Base-by-base conservation (phyloP, 2,888 invertebrate genomes). In the Watsonalla binaria region DNA sequence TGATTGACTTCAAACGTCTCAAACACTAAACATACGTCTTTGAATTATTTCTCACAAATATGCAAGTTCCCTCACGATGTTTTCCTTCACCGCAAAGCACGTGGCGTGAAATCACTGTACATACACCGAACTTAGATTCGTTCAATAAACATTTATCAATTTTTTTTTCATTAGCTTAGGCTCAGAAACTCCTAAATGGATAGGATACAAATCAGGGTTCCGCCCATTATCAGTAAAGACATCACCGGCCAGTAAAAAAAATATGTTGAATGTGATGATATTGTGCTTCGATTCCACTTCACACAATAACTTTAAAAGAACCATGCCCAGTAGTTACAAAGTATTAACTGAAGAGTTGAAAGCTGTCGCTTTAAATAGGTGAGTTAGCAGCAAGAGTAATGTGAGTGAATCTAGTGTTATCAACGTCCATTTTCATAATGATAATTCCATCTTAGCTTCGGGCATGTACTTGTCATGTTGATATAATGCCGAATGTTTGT, bases 251-350 rank as follows among this genome's bases (percentile, higher is more conserved):
- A 34, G 47, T 11, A 6, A 35, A 2, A 34, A 8, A 8, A 35
- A n/a, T 4, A 8, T 13, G 13, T 13, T 35, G 5, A 35, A 48
- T 8, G 47, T 48, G 34, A 51, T 72, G 6, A 66, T 97, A 91
- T 92, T 96, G 62, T 96, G 96, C 0, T 95, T 96, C 64, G 97
- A 48, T 7, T 48, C 97, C 0, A 76, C 97, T 5, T 97, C 97
- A 0, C 92, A 94, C 47, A 94, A 96, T 83, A 94, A 95, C 33
- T 96, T 95, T 70, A 93, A 94, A 51, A 90, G 96, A 24, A 95
- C 95, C 72, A 82, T 97, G 59, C 96, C 96, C 0, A 93, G 93
- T 66, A 94, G 94, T 7, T 95, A 95, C 74, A 88, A 92, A 11
- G 95, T 93, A 75, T 76, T 97, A 51, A 92, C 88, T 4, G 86